Evolutionary conservation across 1,140 invertebrate genomes (phyloP).

Genomic region (Mesaphorura yosii): DNA sequence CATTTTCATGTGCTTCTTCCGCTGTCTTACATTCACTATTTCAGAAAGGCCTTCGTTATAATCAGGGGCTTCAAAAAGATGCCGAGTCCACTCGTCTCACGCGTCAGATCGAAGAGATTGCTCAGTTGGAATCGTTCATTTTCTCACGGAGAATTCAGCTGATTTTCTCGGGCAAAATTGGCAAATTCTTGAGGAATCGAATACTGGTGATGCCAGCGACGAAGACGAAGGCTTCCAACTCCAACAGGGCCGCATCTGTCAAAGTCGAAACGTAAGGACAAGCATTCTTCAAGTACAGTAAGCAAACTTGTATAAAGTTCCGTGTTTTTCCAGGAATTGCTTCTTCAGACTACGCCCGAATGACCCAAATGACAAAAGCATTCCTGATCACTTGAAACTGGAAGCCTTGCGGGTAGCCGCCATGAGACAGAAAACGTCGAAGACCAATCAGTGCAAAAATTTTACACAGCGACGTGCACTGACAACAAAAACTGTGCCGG

Average conservation of each 20-base stretch:
- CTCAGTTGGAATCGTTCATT: slow-evolving; percentile 29
- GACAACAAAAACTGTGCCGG: neutral
- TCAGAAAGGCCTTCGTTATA: no score
- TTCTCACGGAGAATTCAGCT: slow-evolving; percentile 30
- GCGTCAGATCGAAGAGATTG: slow-evolving; percentile 42
- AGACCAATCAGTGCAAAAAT: slow-evolving; percentile 22
- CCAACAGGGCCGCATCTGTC: neutral
- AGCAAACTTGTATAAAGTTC: neutral
- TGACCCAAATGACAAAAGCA: slow-evolving; percentile 27
- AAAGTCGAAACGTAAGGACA: slow-evolving; percentile 9
- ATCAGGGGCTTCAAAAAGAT: slow-evolving; percentile 59
- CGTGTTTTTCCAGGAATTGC: slow-evolving; percentile 10
- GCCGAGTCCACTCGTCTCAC: slow-evolving; percentile 64
- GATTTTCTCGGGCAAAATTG: slow-evolving; percentile 23
- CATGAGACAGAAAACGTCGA: slow-evolving; percentile 16
- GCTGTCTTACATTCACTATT: no score
- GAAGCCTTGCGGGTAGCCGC: slow-evolving; percentile 18
- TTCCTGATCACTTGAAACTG: slow-evolving; percentile 26
- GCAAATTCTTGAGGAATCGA: slow-evolving; percentile 23
- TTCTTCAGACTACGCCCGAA: slow-evolving; percentile 23
- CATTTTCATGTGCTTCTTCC: no score
- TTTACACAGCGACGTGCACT: neutral
- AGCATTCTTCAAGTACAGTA: neutral
- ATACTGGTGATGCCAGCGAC: slow-evolving; percentile 21
- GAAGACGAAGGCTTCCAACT: neutral